Base-by-base conservation (phyloP, 1,140 invertebrate species). In the Caenorhabditis briggsae region DNA sequence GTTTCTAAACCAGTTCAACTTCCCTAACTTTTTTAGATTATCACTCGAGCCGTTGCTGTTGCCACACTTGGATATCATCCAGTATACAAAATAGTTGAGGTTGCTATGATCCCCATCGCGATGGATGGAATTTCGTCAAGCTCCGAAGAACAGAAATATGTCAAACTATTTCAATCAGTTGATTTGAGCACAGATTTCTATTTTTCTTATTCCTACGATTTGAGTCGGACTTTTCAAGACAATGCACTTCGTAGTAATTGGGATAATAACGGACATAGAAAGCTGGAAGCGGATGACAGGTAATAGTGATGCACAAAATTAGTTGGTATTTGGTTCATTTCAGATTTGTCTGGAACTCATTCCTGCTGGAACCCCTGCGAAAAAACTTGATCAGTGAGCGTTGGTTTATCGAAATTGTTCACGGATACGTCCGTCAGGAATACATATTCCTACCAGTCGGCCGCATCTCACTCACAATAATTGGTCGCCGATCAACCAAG, bases 101-200 rank as follows among this genome's bases (percentile, higher is more conserved):
- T 91, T 48, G 89, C 89, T 11, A 92, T 90, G 88, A 87, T 92
- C 48, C 92, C 92, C 50, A 87, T 92, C 20, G 90, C 91, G 18
- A 82, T 56, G 55, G 85, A 88, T 33, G 85, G 58, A 33, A 86
- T 64, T 6, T 55, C 90, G 2, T 46, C 89, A 8, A 74, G 85
- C 33, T 78, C 90, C 1, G 91, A 92, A 41, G 91, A 92, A 70
- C 89, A 90, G 82, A 84, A 82, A 85, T 92, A 92, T 87, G 83
- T 91, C 5, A 90, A 90, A 86, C 70, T 91, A 33, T 91, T 91
- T 53, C 61, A 92, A 90, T 88, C 89, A 0, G 91, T 92, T 14
- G 91, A 92, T 85, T 86, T 92, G 23, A 91, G 91, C 2, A 92
- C 91, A n/a, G 89, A 92, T 83, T 92, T 92, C 86, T 92, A 92